Evolutionary conservation across 2,797 vertebrate genomes (phyloP), one percentile per base, ranked within the genome.

Genomic region (Remorina albescens): DNA sequence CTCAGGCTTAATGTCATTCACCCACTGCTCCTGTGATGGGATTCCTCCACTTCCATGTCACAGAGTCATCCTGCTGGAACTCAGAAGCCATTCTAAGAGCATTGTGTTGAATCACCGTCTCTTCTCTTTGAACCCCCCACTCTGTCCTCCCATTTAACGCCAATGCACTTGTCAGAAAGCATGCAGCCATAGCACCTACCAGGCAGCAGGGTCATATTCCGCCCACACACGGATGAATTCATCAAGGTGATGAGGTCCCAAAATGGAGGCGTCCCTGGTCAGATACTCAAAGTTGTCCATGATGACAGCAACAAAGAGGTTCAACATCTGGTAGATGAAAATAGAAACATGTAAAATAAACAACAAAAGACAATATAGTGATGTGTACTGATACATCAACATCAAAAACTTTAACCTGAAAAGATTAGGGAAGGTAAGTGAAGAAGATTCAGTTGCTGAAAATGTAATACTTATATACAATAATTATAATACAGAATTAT

Each of bases 251-350:
- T 99, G 98, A 19, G 98, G 98, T 37, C 98, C 98, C 50, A 99
- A 93, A 91, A 99, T 99, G 91, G 98, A 99, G 69, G 98, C 97
- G 66, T 99, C 98, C 78, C 98, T 93, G 4, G 98, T 99, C 79
- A 99, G 90, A 89, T 99, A 99, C 88, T 99, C 98, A 88, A 99
- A 99, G 82, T 99, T 99, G 91, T 99, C 98, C 98, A 99, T 99
- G 92, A 99, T 99, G 89, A 99, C 98, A 4, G 98, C 98, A 53
- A 99, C 98, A 76, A 99, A 99, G 8, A 99, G 94, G 92, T 99
- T 99, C 84, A 99, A 76, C 98, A 99, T 99, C 98, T 99, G 89
- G 23, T 4, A 12, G 53, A 59, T 5, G 1, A 58, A 78, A 78
- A 46, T 21, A 62, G 0, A 55, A 41, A 25, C 8, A 13, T n/a